Evolutionary conservation across 2,797 vertebrate species (phyloP), one percentile per base, ranked within the genome.

Genomic region (Rhinophrynus dorsalis): DNA sequence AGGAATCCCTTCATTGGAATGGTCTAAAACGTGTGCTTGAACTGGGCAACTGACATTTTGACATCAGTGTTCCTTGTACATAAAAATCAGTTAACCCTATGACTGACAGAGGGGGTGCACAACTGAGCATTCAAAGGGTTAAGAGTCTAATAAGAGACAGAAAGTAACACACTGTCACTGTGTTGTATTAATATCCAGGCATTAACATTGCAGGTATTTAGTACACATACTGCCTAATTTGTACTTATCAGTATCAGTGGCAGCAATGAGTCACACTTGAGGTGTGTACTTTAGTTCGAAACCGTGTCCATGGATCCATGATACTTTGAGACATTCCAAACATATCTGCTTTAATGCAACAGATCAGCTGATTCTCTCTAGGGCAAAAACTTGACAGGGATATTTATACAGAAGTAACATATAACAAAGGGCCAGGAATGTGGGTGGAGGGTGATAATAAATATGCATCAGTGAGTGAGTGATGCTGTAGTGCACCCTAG

Each of bases 251-350:
- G 13, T 30, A 4, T 4, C 9, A 30, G 9, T 30, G 6, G 37
- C 37, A 26, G 38, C 21, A 17, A 52, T 44, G 47, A 69, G 37
- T 68, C 57, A 63, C 9, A 8, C 67, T 23, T 63, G 30, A 63
- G 50, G 68, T 57, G 51, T 71, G 44, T 50, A 11, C 35, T 17
- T 40, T 64, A 32, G 29, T 64, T 35, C 40, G 27, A 45, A 35
- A 23, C 47, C 15, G 47, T 60, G 56, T 26, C 48, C 27, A 45
- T 33, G 56, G 45, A 24, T 59, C 45, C 66, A 29, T 51, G 45
- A 68, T 59, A 60, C 66, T 18, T 23, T 33, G 15, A 60, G 48
- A 64, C 59, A 64, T 71, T 71, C 68, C 68, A 50, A 20, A 32
- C 68, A 57, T 71, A 47, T 2, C 51, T 64, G 38, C 68, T 37